Conservation (phyloP, 2,888 invertebrate species). For the Heliconius ismenius region DNA sequence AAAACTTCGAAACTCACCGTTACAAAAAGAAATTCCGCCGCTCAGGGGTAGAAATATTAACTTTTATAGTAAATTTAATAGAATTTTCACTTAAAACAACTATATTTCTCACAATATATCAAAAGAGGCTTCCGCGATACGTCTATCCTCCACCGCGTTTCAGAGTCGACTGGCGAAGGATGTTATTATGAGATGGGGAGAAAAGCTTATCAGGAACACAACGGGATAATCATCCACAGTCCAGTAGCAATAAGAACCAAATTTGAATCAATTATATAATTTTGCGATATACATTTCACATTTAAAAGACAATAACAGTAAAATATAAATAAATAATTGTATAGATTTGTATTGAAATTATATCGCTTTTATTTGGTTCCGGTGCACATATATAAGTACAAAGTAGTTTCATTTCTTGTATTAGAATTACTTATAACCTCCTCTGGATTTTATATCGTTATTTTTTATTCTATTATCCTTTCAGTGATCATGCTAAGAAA, state of each 20-base stretch:
- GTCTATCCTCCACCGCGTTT: slow-evolving; percentile 41
- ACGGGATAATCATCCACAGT: slow-evolving; percentile 26
- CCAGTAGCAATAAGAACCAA: slow-evolving; percentile 13
- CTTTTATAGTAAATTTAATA: slow-evolving; percentile 1
- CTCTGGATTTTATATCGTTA: background rate
- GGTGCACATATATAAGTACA: no score
- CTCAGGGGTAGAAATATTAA: background rate
- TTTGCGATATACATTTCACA: slow-evolving; percentile 23
- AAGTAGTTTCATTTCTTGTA: background rate
- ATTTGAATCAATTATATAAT: slow-evolving; percentile 22
- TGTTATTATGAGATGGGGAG: slow-evolving; percentile 48
- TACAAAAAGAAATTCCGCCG: slow-evolving; percentile 6
- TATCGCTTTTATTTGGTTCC: slow-evolving; percentile 16
- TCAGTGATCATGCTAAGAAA: background rate
- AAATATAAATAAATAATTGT: slow-evolving; percentile 31
- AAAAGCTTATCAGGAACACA: slow-evolving; percentile 45
- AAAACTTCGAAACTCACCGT: slow-evolving; percentile 35
- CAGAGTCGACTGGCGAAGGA: slow-evolving; percentile 49
- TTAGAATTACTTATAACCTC: background rate
- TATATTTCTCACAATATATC: slow-evolving; percentile 27
- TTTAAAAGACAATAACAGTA: slow-evolving; percentile 27
- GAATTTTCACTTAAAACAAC: slow-evolving; percentile 36
- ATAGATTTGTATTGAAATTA: slow-evolving; percentile 24
- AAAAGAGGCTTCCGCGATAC: slow-evolving; percentile 37
- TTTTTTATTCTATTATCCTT: slow-evolving; percentile 3